Percentiles rank a stretch among this genome's conserved stretches.
Conservation (phyloP, 2,888 invertebrate species). For the Drosophila anomelani region DNA sequence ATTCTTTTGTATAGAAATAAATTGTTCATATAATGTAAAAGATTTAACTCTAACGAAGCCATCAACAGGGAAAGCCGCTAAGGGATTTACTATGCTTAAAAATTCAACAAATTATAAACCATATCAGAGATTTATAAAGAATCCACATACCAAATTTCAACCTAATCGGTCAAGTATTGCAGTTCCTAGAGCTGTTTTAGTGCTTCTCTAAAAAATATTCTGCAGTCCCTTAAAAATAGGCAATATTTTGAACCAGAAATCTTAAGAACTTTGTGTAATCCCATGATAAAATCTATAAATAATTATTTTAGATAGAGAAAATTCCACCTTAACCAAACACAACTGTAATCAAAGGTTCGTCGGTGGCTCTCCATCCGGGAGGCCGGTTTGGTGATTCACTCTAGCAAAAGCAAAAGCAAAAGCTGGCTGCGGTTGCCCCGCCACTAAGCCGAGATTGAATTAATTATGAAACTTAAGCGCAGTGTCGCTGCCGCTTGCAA, state of each 20-base stretch:
- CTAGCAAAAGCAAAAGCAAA: constrained; percentile 13
- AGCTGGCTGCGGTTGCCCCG: constrained; percentile 34
- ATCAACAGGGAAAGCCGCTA: too few species aligned
- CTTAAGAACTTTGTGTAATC: neutral
- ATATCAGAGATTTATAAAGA: neutral
- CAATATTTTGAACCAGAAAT: too few species aligned
- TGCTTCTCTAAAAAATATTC: neutral
- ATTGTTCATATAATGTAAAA: too few species aligned
- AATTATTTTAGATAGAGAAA: too few species aligned
- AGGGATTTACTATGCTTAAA: too few species aligned
- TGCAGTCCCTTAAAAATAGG: neutral
- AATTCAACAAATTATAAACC: too few species aligned
- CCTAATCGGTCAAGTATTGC: neutral
- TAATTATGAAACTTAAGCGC: constrained; percentile 79
- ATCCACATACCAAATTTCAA: neutral
- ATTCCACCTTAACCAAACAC: neutral
- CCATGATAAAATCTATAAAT: neutral
- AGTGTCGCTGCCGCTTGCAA: constrained; percentile 67
- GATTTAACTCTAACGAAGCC: too few species aligned
- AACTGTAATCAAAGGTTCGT: constrained; percentile 18
- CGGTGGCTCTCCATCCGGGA: constrained; percentile 18
- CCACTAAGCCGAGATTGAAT: constrained; percentile 58
- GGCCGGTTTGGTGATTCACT: constrained; percentile 76
- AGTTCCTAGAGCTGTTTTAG: too few species aligned
- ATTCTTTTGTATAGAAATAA: too few species aligned